These are phyloP conservation scores for Helarctos malayanus DNA, from an alignment of 2,797 vertebrate species.

Conservation along the genomic window DNA sequence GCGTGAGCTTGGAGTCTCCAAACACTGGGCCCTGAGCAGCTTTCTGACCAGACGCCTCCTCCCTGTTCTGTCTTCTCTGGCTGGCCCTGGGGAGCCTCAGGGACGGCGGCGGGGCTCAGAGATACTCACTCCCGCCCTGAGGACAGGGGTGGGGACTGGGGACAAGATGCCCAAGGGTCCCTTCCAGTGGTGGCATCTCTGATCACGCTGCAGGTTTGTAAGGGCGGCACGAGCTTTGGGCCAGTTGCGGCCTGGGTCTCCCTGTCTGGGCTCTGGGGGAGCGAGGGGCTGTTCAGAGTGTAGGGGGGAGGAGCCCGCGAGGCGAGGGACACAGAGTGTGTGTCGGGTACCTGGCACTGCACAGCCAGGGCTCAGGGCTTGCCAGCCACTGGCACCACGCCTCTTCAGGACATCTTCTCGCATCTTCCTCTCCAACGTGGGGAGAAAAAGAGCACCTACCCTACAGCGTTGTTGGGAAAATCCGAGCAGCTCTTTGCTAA, in stretches of 20 bases:
- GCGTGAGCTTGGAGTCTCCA: background rate
- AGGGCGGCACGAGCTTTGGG: rapidly evolving
- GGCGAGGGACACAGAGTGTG: background rate
- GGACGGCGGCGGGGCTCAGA: rapidly evolving
- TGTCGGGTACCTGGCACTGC: background rate
- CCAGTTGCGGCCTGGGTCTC: background rate
- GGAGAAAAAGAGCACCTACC: rapidly evolving
- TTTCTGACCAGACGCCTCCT: background rate
- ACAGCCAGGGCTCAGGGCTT: background rate
- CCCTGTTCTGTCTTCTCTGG: background rate
- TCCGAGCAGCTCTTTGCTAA: background rate
- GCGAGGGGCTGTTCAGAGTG: background rate
- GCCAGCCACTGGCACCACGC: background rate
- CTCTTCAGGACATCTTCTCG: background rate
- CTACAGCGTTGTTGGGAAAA: rapidly evolving
- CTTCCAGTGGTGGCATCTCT: background rate
- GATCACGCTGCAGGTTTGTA: rapidly evolving
- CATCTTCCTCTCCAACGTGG: background rate
- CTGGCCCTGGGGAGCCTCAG: background rate
- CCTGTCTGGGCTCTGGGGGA: background rate
- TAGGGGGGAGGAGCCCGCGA: background rate
- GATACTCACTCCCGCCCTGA: background rate
- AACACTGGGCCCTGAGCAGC: background rate
- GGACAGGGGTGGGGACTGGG: background rate
- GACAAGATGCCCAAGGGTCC: background rate